Conservation (phyloP, 1,140 invertebrate species). For the Paracyclopina nana region DNA sequence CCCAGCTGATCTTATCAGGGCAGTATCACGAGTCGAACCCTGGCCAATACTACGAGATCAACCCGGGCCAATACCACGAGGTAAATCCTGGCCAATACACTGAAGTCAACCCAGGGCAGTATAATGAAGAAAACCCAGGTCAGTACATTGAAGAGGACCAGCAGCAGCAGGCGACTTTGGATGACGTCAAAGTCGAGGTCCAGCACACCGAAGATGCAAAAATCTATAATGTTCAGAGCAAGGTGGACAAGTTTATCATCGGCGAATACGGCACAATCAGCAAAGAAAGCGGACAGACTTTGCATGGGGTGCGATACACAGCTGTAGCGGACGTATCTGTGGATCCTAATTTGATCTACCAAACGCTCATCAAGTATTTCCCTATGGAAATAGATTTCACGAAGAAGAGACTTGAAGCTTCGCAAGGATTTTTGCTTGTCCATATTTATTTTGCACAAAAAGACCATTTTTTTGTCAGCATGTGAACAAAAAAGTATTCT, state of each 20-base stretch:
- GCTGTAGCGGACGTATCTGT: slow-evolving; percentile 6
- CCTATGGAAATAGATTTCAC: too few species aligned
- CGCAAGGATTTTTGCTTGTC: too few species aligned
- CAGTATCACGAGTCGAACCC: slow-evolving; percentile 4
- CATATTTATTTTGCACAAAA: too few species aligned
- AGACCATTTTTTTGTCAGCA: too few species aligned
- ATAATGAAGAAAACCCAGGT: slow-evolving; percentile 10
- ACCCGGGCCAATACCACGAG: slow-evolving; percentile 14
- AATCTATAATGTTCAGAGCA: slow-evolving; percentile 12
- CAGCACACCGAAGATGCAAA: slow-evolving; percentile 2
- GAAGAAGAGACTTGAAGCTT: too few species aligned
- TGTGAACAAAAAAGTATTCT: too few species aligned
- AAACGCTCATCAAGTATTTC: slow-evolving; percentile 13
- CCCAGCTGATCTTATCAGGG: too few species aligned
- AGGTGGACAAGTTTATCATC: slow-evolving; percentile 13
- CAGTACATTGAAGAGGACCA: slow-evolving; percentile 4
- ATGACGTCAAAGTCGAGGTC: not conserved
- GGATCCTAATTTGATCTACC: slow-evolving; percentile 6
- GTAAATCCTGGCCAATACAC: slow-evolving; percentile 13
- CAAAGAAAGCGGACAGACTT: slow-evolving; percentile 5
- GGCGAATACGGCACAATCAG: slow-evolving; percentile 11
- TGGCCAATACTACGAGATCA: slow-evolving; percentile 14
- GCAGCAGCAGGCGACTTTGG: not conserved
- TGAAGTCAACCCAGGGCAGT: slow-evolving; percentile 10
- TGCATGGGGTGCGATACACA: slow-evolving; percentile 12